Conservation (phyloP, 1,140 invertebrate genomes). For the Pentalonia nigronervosa region DNA sequence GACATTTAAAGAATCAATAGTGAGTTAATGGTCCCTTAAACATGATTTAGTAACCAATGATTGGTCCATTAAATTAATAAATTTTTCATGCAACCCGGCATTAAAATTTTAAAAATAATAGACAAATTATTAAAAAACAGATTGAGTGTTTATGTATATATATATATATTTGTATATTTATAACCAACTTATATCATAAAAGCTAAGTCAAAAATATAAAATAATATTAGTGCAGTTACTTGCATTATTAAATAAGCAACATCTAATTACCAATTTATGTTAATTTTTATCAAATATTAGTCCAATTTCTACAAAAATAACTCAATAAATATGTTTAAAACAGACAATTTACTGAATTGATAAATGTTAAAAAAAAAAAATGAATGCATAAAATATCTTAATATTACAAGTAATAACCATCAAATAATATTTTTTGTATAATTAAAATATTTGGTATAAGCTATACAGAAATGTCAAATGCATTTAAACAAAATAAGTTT, state of each 20-base stretch:
- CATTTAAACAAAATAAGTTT: neutral
- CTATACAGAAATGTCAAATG: neutral
- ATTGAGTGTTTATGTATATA: neutral
- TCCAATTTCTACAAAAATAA: neutral
- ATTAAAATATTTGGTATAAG: neutral
- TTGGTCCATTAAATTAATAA: no score
- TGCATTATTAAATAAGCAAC: neutral
- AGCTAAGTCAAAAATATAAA: neutral
- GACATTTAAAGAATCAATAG: no score
- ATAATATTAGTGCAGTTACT: neutral
- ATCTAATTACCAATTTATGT: neutral
- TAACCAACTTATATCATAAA: neutral
- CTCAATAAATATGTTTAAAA: neutral
- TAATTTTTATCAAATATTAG: neutral
- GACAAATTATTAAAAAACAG: neutral
- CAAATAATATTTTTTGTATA: neutral
- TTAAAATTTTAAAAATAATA: neutral
- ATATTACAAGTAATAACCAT: neutral
- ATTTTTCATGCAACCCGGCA: no score
- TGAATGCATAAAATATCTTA: no score
- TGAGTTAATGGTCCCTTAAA: no score
- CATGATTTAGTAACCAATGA: no score
- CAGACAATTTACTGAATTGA: neutral
- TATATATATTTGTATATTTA: no score
- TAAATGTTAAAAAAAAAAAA: neutral